Percentiles rank a stretch among this genome's conserved stretches.
Conservation (phyloP, 2,113 vertebrate genomes). For the Chaetorhynchus papuensis region DNA sequence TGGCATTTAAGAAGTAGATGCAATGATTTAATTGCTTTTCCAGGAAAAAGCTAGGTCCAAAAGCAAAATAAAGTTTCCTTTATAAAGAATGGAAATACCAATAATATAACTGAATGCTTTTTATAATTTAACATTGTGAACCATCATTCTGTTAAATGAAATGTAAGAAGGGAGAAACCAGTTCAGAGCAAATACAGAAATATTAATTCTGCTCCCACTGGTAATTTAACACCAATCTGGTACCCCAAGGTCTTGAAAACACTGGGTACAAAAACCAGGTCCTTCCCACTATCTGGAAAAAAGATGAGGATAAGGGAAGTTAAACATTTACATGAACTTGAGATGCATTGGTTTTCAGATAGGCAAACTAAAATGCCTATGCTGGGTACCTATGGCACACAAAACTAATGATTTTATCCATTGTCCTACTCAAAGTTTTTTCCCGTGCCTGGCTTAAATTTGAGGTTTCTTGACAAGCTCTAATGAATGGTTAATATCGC, state of each 20-base stretch:
- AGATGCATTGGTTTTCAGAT: not conserved
- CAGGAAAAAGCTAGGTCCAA: not conserved
- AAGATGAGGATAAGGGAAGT: not conserved
- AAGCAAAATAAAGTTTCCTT: conserved; percentile 2
- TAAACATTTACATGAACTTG: not conserved
- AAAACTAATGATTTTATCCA: not conserved
- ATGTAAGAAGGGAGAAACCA: not conserved
- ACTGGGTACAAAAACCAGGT: not conserved
- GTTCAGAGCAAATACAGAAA: not conserved
- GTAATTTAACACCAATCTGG: not conserved
- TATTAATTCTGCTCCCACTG: not conserved
- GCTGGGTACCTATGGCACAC: not conserved
- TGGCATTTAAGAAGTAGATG: conserved; percentile 13
- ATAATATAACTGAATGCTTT: not conserved
- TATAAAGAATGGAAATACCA: not conserved
- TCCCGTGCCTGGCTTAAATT: not conserved
- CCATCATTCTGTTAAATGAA: not conserved
- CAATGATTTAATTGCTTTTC: conserved; percentile 32
- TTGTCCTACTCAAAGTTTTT: not conserved
- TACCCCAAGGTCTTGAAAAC: not conserved
- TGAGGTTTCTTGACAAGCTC: not conserved
- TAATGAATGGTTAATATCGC: not conserved
- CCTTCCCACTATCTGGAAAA: not conserved
- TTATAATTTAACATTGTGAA: not conserved
- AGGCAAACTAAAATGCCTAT: not conserved